Evolutionary conservation across 1,140 invertebrate species (phyloP).

Genomic region (Aphaenogaster rudis): DNA sequence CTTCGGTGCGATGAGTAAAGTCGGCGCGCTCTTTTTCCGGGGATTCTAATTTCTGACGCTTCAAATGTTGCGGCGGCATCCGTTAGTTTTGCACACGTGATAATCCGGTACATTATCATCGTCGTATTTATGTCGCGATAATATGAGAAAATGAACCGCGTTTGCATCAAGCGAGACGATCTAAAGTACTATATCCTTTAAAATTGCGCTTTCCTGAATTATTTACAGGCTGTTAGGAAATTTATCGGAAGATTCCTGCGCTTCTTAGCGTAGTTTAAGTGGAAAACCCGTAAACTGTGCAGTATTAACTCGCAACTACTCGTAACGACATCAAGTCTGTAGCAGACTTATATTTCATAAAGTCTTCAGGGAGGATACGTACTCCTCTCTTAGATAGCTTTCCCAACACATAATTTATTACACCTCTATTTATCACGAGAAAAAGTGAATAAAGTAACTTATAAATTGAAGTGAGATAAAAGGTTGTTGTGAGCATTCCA

Average conservation of each 20-base stretch:
- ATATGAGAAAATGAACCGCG: not conserved
- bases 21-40: not conserved
- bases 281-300: not conserved
- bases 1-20: not conserved
- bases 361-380: not conserved
- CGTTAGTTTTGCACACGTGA: not conserved
- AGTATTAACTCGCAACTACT: constrained; percentile 14
- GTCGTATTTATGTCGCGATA: not conserved
- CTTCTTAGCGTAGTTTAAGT: not conserved
- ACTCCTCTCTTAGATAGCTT: not conserved
- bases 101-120: not conserved
- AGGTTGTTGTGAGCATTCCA: not conserved
- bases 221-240: constrained; percentile 10
- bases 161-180: not conserved
- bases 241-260: not conserved
- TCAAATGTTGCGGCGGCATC: not conserved
- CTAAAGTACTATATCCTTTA: not conserved
- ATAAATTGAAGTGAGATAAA: not conserved
- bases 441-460: not conserved
- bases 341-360: constrained; percentile 3
- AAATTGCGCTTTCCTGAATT: constrained; percentile 9
- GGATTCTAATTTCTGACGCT: not conserved
- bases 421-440: not conserved
- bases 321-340: not conserved
- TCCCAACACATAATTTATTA: not conserved